Evolutionary conservation across 2,888 invertebrate genomes (phyloP).

Genomic region (Eupithecia subumbrata): DNA sequence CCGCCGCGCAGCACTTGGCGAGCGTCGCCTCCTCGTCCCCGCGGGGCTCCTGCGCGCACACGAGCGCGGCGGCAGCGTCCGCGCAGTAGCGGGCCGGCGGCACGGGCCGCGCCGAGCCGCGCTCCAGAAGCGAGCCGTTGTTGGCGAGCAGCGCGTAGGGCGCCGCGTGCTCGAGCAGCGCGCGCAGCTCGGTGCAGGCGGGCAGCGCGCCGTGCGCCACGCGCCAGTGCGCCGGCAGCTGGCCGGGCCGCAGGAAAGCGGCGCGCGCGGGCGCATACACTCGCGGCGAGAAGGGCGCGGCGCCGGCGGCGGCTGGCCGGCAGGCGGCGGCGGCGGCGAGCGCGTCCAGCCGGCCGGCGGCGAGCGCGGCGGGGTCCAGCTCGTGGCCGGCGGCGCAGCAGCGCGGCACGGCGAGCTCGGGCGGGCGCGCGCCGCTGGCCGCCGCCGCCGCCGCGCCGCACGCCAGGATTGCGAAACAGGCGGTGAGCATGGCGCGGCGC

Average conservation of each 20-base stretch:
- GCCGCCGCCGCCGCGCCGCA: slow-evolving; percentile 51
- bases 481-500: slow-evolving; percentile 50
- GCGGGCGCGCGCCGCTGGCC: slow-evolving; percentile 55
- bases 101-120: slow-evolving; percentile 71
- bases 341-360: slow-evolving; percentile 63
- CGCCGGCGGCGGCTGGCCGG: slow-evolving; percentile 64
- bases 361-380: slow-evolving; percentile 52
- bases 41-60: slow-evolving; percentile 77
- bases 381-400: slow-evolving; percentile 60
- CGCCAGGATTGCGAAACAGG: slow-evolving; percentile 44
- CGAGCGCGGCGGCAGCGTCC: slow-evolving; percentile 86
- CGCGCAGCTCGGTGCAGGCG: slow-evolving; percentile 60
- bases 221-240: slow-evolving; percentile 80
- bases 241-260: slow-evolving; percentile 66
- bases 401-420: slow-evolving; percentile 62
- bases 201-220: slow-evolving; percentile 69
- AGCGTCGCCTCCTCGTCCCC: slow-evolving; percentile 64
- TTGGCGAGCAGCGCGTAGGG: slow-evolving; percentile 84
- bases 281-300: slow-evolving; percentile 81
- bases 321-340: slow-evolving; percentile 80
- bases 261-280: slow-evolving; percentile 82
- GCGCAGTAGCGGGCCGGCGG: slow-evolving; percentile 87
- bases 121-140: slow-evolving; percentile 86
- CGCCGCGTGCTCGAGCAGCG: slow-evolving; percentile 69
- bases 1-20: slow-evolving; percentile 88